phyloP scores from a whole-genome alignment of 2,797 vertebrate species.

The Coregonus ussuriensis region DNA sequence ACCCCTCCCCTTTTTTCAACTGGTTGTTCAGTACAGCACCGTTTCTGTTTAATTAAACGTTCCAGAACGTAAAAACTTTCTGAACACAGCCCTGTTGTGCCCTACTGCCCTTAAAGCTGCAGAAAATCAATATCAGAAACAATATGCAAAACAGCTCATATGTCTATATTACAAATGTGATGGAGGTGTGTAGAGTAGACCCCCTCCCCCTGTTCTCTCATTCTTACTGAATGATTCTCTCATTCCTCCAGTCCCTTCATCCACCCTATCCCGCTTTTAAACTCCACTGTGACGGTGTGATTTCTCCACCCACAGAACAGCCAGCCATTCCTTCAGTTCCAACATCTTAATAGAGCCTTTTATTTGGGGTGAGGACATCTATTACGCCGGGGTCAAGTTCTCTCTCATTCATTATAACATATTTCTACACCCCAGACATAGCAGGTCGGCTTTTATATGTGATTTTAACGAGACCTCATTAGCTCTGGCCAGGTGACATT shows the following conservation, averaged over 20 bases:
- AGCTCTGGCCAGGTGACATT: slow-evolving; percentile 8
- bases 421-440: slow-evolving; percentile 25
- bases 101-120: slow-evolving; percentile 45
- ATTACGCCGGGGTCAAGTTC: slow-evolving; percentile 30
- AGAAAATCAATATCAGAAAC: slow-evolving; percentile 47
- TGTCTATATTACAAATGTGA: slow-evolving; percentile 59
- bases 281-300: neutral
- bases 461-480: slow-evolving; percentile 39
- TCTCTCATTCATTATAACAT: slow-evolving; percentile 39
- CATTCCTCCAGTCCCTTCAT: slow-evolving; percentile 3
- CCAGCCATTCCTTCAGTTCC: slow-evolving; percentile 16
- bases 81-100: slow-evolving; percentile 46
- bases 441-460: slow-evolving; percentile 23
- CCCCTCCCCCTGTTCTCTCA: slow-evolving; percentile 2
- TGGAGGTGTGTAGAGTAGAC: neutral
- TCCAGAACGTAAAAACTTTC: no score
- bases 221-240: neutral
- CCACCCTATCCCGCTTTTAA: neutral
- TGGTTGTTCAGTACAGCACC: no score
- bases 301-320: neutral
- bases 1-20: no score
- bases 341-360: slow-evolving; percentile 27
- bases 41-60: no score
- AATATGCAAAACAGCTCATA: slow-evolving; percentile 51
- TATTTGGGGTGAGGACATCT: slow-evolving; percentile 19